Evolutionary conservation across 37 sponge, comb jelly and placozoan species (phyloP).

Genomic region (Mnemiopsis leidyi): DNA sequence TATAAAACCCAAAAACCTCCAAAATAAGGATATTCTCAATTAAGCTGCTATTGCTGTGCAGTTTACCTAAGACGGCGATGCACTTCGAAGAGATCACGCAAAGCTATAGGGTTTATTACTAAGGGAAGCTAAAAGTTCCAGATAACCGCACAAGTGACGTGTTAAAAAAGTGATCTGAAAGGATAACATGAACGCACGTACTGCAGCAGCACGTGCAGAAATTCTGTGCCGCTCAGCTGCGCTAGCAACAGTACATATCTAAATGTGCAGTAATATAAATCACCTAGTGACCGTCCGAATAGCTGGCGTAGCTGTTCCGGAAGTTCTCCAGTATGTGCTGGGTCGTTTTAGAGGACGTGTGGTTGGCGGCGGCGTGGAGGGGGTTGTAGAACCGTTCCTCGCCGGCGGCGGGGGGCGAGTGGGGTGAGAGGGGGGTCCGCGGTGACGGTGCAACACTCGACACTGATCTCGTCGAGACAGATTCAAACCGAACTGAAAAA

Average conservation of each 20-base stretch:
- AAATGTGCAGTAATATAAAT: not conserved
- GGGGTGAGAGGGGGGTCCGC: not conserved
- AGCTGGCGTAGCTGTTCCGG: not conserved
- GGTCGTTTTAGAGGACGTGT: not conserved
- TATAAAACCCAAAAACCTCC: too few relatives aligned
- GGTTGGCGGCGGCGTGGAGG: not conserved
- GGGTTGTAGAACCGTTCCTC: not conserved
- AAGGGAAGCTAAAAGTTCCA: too few relatives aligned
- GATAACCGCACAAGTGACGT: too few relatives aligned
- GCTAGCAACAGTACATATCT: not conserved
- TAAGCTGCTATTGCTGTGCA: too few relatives aligned
- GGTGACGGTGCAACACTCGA: not conserved
- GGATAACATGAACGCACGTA: too few relatives aligned
- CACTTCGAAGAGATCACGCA: too few relatives aligned
- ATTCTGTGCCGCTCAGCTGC: not conserved
- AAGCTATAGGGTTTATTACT: too few relatives aligned
- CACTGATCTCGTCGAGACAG: not conserved
- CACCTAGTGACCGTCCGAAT: not conserved
- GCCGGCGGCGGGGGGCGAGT: not conserved
- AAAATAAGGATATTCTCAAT: too few relatives aligned
- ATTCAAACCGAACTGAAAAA: not conserved
- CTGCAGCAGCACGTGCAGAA: not conserved
- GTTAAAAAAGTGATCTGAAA: too few relatives aligned
- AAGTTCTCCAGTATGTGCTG: not conserved
- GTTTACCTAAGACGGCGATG: too few relatives aligned